phyloP scores from a whole-genome alignment of 2,888 invertebrate species.

The Eilema caniola region DNA sequence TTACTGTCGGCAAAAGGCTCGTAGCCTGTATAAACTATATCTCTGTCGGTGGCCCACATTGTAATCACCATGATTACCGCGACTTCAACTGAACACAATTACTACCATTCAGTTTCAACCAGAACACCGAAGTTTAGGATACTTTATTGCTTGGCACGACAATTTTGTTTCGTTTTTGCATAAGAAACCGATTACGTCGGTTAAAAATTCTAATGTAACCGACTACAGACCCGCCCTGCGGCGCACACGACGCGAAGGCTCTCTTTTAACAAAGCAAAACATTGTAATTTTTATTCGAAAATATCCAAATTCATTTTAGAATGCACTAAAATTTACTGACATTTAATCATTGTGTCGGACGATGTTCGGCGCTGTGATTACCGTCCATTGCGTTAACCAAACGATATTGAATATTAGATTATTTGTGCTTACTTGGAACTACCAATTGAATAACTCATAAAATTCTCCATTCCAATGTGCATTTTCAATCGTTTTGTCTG shows the following conservation, averaged over 20 bases:
- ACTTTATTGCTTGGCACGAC: slow-evolving; percentile 44
- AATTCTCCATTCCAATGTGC: slow-evolving; percentile 54
- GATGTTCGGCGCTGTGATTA: slow-evolving; percentile 26
- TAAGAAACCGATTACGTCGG: slow-evolving; percentile 37
- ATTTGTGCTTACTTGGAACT: slow-evolving; percentile 47
- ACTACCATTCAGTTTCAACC: slow-evolving; percentile 43
- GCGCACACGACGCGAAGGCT: slow-evolving; percentile 34
- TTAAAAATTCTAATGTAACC: slow-evolving; percentile 47
- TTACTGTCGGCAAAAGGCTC: slow-evolving; percentile 40
- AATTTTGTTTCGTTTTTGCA: slow-evolving; percentile 33
- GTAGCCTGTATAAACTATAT: slow-evolving; percentile 19
- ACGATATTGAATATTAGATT: slow-evolving; percentile 40
- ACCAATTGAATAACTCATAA: slow-evolving; percentile 60
- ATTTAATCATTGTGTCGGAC: slow-evolving; percentile 13
- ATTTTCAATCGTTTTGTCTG: slow-evolving; percentile 53
- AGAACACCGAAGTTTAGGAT: slow-evolving; percentile 35
- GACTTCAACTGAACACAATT: slow-evolving; percentile 45
- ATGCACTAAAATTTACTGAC: slow-evolving; percentile 15
- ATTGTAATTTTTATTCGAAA: slow-evolving; percentile 31
- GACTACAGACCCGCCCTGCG: slow-evolving; percentile 34
- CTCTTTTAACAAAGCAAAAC: slow-evolving; percentile 30
- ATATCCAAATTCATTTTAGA: slow-evolving; percentile 31
- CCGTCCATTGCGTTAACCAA: slow-evolving; percentile 30
- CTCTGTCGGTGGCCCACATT: slow-evolving; percentile 56
- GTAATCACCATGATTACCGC: slow-evolving; percentile 60